Evolutionary conservation across 2,888 invertebrate genomes (phyloP).

Genomic region (Drosophila tripunctata): DNA sequence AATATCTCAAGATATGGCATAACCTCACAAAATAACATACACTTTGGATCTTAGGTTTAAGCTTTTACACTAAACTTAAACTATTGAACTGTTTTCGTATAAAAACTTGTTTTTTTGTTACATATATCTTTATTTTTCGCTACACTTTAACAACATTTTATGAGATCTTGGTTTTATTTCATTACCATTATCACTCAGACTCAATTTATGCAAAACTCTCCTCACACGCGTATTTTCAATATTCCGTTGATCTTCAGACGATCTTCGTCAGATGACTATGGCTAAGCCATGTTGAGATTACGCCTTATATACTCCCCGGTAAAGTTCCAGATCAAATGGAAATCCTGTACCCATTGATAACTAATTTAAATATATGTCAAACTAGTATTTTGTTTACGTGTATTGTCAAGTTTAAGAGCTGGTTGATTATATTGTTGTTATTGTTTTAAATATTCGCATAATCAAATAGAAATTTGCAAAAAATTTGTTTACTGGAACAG

Average conservation of each 20-base stretch:
- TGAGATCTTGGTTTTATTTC: neutral
- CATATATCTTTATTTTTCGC: neutral
- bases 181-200: conserved; percentile 82
- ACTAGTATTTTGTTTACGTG: conserved; percentile 82
- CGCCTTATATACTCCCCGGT: conserved; percentile 68
- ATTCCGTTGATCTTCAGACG: conserved; percentile 51
- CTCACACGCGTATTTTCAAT: conserved; percentile 59
- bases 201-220: conserved; percentile 61
- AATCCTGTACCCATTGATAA: conserved; percentile 68
- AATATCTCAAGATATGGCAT: neutral
- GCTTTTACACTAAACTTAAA: too few relatives aligned
- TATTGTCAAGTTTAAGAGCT: conserved; percentile 50
- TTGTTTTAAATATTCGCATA: conserved; percentile 37
- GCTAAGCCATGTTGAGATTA: conserved; percentile 29
- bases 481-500: conserved; percentile 64
- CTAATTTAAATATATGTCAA: conserved; percentile 80
- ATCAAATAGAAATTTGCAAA: conserved; percentile 49
- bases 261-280: conserved; percentile 58
- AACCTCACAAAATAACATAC: neutral
- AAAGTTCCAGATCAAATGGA: conserved; percentile 54
- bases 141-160: neutral
- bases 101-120: neutral
- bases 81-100: neutral
- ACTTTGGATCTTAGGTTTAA: too few relatives aligned
- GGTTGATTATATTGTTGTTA: conserved; percentile 30